Conservation (phyloP, 1,140 invertebrate species). For the Diorhabda carinulata region DNA sequence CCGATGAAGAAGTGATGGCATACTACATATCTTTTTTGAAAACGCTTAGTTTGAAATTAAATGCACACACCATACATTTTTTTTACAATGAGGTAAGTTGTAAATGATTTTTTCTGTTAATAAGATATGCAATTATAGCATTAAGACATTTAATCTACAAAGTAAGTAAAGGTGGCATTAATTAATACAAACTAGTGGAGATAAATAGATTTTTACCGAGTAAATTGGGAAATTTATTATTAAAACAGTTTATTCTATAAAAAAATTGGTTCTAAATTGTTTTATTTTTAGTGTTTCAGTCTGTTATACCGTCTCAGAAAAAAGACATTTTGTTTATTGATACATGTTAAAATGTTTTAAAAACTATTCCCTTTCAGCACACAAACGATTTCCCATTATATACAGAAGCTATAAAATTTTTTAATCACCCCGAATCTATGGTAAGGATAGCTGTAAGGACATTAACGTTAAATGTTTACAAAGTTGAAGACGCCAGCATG, state of each 20-base stretch:
- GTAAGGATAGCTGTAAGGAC: slow-evolving; percentile 97
- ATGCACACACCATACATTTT: slow-evolving; percentile 98
- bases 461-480: slow-evolving; percentile 94
- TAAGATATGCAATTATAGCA: too few relatives aligned
- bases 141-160: too few relatives aligned
- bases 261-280: background rate
- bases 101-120: too few relatives aligned
- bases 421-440: slow-evolving; percentile 98
- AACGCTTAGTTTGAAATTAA: slow-evolving; percentile 96
- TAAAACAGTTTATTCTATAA: background rate
- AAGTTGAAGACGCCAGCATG: slow-evolving; percentile 94
- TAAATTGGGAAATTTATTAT: too few relatives aligned
- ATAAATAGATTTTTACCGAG: too few relatives aligned
- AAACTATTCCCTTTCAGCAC: slow-evolving; percentile 63
- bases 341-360: too few relatives aligned
- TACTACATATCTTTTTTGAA: slow-evolving; percentile 99
- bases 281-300: background rate
- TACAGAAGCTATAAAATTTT: slow-evolving; percentile 99
- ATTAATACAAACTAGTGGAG: too few relatives aligned
- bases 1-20: slow-evolving; percentile 99
- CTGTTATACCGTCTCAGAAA: too few relatives aligned
- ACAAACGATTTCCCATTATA: slow-evolving; percentile 99
- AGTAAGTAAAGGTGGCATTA: too few relatives aligned
- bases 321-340: too few relatives aligned
- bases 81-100: slow-evolving; percentile 96